Percentiles rank a stretch among this genome's conserved stretches.
Conservation (phyloP, 2,888 invertebrate species). For the Drosophila meridiana region DNA sequence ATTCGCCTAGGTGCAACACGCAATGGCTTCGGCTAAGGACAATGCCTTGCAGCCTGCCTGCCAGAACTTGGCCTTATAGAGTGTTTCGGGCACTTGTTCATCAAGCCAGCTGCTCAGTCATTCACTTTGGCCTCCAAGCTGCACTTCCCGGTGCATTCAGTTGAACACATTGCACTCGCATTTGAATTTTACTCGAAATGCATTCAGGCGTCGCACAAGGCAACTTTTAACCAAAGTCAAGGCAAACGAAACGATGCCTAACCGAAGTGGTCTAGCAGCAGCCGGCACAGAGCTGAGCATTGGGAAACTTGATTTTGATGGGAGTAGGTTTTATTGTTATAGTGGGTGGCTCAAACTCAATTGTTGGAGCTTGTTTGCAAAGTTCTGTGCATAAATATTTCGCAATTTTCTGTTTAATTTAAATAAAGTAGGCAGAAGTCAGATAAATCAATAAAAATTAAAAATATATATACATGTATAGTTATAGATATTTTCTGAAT, state of each 20-base stretch:
- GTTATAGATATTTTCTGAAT: background rate
- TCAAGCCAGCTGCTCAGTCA: constrained; percentile 40
- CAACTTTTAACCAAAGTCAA: constrained; percentile 59
- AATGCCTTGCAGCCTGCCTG: constrained; percentile 16
- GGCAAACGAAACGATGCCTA: constrained; percentile 46
- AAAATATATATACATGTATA: background rate
- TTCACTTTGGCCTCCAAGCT: constrained; percentile 35
- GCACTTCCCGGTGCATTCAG: constrained; percentile 49
- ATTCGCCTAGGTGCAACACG: constrained; percentile 3
- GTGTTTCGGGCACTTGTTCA: constrained; percentile 27
- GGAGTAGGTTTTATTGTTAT: constrained; percentile 18
- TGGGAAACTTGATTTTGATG: background rate
- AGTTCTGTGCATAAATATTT: background rate
- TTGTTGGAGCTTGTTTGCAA: constrained; percentile 1
- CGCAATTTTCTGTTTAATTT: background rate
- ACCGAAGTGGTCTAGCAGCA: constrained; percentile 32
- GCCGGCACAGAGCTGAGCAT: constrained; percentile 11
- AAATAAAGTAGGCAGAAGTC: background rate
- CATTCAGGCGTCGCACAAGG: constrained; percentile 41
- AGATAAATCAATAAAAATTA: background rate
- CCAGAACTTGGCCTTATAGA: constrained; percentile 9
- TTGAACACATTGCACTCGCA: constrained; percentile 37
- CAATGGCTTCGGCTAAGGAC: constrained; percentile 40
- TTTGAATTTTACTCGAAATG: constrained; percentile 46
- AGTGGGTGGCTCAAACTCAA: constrained; percentile 9